A percentile compares a stretch with the other conserved stretches of the same genome.
Evolutionary conservation across 1,140 invertebrate genomes (phyloP).

Genomic region (Apis dorsata): DNA sequence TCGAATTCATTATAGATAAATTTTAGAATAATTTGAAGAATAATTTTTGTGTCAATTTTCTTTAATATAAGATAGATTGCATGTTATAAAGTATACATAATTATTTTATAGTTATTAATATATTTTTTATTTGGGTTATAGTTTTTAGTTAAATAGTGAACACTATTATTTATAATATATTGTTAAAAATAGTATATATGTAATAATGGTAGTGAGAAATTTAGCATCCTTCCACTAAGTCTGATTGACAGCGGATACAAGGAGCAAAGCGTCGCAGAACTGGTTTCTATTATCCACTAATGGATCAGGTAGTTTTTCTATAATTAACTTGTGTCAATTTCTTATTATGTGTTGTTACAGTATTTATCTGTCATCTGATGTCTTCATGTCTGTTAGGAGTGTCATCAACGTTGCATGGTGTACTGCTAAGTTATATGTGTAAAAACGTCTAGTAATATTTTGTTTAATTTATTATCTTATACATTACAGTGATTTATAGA

Average conservation of each 20-base stretch:
- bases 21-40: neutral
- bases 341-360: conserved; percentile 59
- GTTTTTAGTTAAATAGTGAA: conserved; percentile 26
- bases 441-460: conserved; percentile 43
- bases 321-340: conserved; percentile 45
- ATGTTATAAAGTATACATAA: conserved; percentile 10
- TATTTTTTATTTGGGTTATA: conserved; percentile 28
- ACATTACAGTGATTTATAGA: neutral
- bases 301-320: conserved; percentile 69
- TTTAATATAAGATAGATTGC: conserved; percentile 15
- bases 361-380: conserved; percentile 44
- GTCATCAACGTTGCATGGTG: conserved; percentile 49
- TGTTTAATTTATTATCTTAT: conserved; percentile 21
- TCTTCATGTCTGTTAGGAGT: conserved; percentile 45
- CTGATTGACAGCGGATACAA: conserved; percentile 61
- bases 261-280: conserved; percentile 67
- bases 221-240: conserved; percentile 63
- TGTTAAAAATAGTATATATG: conserved; percentile 19
- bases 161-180: neutral
- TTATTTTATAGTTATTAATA: conserved; percentile 33
- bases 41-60: neutral
- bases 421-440: conserved; percentile 32
- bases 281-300: conserved; percentile 72
- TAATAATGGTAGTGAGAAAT: conserved; percentile 19
- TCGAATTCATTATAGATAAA: neutral